Percentiles rank a stretch among this genome's conserved stretches.
These are phyloP conservation scores for Mustela nigripes DNA, from an alignment of 2,113 vertebrate genomes.

Conservation along the genomic window DNA sequence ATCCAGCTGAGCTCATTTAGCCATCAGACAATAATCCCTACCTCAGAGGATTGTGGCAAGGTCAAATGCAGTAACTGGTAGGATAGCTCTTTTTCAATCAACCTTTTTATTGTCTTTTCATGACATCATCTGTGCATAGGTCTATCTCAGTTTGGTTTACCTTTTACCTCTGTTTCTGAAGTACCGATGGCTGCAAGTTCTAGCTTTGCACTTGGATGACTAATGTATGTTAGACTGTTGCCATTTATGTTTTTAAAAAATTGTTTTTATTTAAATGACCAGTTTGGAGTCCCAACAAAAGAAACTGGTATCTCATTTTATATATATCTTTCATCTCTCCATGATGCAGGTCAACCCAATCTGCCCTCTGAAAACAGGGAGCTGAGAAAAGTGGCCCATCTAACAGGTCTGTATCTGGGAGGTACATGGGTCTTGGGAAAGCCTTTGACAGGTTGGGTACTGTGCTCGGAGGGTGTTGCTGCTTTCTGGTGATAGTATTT, in stretches of 20 bases:
- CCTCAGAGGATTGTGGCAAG: not conserved
- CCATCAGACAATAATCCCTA: not conserved
- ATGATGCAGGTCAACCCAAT: constrained; percentile 71
- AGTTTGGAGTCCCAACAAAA: not conserved
- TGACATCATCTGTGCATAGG: not conserved
- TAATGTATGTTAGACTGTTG: not conserved
- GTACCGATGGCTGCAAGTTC: not conserved
- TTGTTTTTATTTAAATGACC: constrained; percentile 1
- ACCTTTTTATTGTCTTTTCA: not conserved
- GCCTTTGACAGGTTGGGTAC: not conserved
- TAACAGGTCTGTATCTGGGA: constrained; percentile 86
- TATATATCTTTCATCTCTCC: not conserved
- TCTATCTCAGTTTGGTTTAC: not conserved
- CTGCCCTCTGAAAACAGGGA: constrained; percentile 67
- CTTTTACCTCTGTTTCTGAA: constrained; percentile 3
- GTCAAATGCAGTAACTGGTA: not conserved
- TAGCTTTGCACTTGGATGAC: not conserved
- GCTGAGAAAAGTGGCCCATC: constrained; percentile 83
- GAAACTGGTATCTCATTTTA: not conserved
- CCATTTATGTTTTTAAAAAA: not conserved
- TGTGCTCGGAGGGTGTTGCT: not conserved
- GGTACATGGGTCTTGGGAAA: not conserved
- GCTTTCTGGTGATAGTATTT: not conserved
- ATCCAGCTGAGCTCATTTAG: not conserved
- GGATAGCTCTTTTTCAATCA: not conserved